Conservation (phyloP, 2,888 invertebrate species). For the Lycocerus yunnanus region DNA sequence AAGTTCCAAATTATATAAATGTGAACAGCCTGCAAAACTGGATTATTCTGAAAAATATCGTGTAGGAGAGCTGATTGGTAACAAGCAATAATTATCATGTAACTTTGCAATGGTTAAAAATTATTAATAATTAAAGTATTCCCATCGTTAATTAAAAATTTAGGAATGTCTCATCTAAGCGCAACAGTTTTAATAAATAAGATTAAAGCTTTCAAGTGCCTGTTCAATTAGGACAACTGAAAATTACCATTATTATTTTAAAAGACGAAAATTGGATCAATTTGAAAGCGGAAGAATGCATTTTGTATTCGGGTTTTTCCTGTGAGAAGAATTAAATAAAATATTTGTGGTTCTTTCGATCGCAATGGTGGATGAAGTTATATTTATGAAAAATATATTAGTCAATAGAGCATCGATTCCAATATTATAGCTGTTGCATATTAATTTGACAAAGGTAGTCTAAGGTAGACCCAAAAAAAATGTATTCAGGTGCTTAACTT, state of each 20-base stretch:
- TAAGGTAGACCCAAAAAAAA: neutral
- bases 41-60: conserved; percentile 5
- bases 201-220: neutral
- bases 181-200: neutral
- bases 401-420: neutral
- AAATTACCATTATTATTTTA: neutral
- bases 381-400: neutral
- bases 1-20: neutral
- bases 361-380: neutral
- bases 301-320: neutral
- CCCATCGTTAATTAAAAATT: neutral
- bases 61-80: neutral
- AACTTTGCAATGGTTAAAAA: neutral
- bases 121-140: neutral
- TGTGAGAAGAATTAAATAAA: neutral
- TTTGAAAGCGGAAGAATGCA: neutral
- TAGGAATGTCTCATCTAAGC: neutral
- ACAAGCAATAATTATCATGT: neutral
- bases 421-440: neutral
- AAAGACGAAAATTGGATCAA: neutral
- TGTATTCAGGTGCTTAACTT: neutral
- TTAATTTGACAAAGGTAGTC: neutral
- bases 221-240: neutral
- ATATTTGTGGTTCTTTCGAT: neutral
- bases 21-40: conserved; percentile 13